Evolutionary conservation across 2,888 invertebrate species (phyloP).

Genomic region (Elgonia sp.): DNA sequence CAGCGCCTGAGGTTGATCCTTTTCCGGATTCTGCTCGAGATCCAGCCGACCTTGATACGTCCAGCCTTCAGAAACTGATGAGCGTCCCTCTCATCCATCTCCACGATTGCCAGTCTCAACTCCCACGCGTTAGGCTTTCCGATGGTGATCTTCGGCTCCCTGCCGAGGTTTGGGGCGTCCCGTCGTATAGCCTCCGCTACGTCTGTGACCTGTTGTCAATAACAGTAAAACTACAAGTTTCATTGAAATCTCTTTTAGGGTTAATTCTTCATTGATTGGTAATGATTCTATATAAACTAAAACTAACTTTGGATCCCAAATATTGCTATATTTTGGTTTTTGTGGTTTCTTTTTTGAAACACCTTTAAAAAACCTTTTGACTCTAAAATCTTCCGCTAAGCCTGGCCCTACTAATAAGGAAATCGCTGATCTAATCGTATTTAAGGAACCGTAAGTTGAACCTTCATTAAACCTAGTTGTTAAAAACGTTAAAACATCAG

Average conservation of each 20-base stretch:
- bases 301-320: slow-evolving; percentile 66
- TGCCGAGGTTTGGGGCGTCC: too few species aligned
- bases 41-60: not conserved
- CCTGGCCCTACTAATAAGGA: slow-evolving; percentile 35
- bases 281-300: slow-evolving; percentile 37
- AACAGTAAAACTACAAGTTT: slow-evolving; percentile 60
- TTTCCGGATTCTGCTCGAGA: not conserved
- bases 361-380: slow-evolving; percentile 74
- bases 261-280: slow-evolving; percentile 44
- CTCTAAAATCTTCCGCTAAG: slow-evolving; percentile 49
- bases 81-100: not conserved
- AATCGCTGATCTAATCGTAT: slow-evolving; percentile 49
- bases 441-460: slow-evolving; percentile 35
- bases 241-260: slow-evolving; percentile 41
- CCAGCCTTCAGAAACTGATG: not conserved
- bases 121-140: not conserved
- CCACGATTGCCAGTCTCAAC: not conserved
- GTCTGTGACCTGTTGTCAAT: slow-evolving; percentile 58
- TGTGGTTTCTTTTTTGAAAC: slow-evolving; percentile 35
- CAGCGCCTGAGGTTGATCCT: not conserved
- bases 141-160: too few species aligned
- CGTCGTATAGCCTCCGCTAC: too few species aligned
- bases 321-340: slow-evolving; percentile 61
- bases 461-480: slow-evolving; percentile 24
- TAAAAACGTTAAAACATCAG: slow-evolving; percentile 49